Base-by-base conservation (phyloP, 1,140 invertebrate species). In the Bactericera cockerelli region DNA sequence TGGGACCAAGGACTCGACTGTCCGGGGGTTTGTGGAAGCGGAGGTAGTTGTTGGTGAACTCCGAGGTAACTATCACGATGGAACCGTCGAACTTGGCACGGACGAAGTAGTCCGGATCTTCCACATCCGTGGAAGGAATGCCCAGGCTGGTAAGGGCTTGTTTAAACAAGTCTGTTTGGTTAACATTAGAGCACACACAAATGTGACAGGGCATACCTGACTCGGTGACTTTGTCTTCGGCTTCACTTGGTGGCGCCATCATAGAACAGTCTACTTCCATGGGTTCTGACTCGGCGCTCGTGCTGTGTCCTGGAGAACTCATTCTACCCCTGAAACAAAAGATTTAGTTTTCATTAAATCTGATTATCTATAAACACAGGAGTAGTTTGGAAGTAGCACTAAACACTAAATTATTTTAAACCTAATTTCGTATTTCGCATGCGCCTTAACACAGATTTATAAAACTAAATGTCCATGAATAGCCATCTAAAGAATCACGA, bases 1-100 rank as follows among this genome's bases (percentile, higher is more conserved):
- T 80, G 16, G 66, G 65, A 6, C 67, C 67, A 13, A 68, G 42
- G n/a, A 68, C 57, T 58, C 67, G 67, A 57, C 42, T 49, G 3
- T 19, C 8, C 6, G 42, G 42, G 19, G 42, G 42, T 49, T 49
- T 49, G n/a, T 49, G 42, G 19, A 49, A 22, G n/a, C 42, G 42
- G 8, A 49, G 42, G 19, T 10, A 19, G 22, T 49, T 22, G 8
- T 49, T 16, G 6, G 42, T 49, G n/a, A 49, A 49, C 19, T 49
- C 42, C 4, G 42, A 49, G 22, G 42, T 19, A 49, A 49, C 22
- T 19, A 49, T 49, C 3, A 22, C 19, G 8, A 49, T 49, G 8
- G 42, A 16, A n/a, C 42, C 42, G 19, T 49, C 22, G n/a, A 49
- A 49, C 13, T 31, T 31, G 8, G 42, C 22, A 19, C 19, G 42